A percentile compares a stretch with the other conserved stretches of the same genome.
Conservation (phyloP, 30 jellyfish, hydroid and myxozoan species). For the Aurelia sp. region DNA sequence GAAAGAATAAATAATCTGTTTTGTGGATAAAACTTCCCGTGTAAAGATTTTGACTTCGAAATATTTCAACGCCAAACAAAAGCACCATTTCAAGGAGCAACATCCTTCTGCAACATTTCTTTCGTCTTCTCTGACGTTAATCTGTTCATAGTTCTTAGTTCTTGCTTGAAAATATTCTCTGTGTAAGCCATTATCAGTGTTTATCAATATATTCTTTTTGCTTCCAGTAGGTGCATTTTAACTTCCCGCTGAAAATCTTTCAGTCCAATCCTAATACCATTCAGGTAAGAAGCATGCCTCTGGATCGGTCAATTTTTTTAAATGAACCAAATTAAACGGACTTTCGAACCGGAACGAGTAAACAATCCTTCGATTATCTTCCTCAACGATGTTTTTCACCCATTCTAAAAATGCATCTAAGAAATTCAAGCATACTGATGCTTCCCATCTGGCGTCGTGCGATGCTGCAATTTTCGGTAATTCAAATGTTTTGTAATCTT, state of each 20-base stretch:
- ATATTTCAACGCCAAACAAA: too few relatives aligned
- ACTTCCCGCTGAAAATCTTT: not conserved
- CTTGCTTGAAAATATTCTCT: too few relatives aligned
- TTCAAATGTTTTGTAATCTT: constrained; percentile 57
- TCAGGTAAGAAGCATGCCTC: constrained; percentile 82
- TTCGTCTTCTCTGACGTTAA: too few relatives aligned
- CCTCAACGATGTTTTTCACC: constrained; percentile 65
- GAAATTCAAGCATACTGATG: constrained; percentile 80
- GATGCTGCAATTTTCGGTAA: constrained; percentile 73
- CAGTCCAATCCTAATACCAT: constrained; percentile 59
- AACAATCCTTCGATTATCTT: constrained; percentile 67
- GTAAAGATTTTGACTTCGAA: too few relatives aligned
- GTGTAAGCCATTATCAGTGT: too few relatives aligned
- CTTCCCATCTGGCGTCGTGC: constrained; percentile 70
- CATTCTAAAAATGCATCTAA: constrained; percentile 74
- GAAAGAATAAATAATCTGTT: too few relatives aligned
- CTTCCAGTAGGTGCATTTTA: too few relatives aligned
- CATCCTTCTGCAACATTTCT: too few relatives aligned
- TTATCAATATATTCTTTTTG: too few relatives aligned
- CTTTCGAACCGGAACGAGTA: constrained; percentile 64
- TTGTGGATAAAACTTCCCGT: too few relatives aligned
- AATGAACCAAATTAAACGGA: constrained; percentile 71
- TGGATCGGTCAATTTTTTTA: constrained; percentile 44
- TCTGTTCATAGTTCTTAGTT: too few relatives aligned
- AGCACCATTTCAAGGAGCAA: too few relatives aligned